Base-by-base conservation (phyloP, 1,140 invertebrate species). In the Melipona quadrifasciata region DNA sequence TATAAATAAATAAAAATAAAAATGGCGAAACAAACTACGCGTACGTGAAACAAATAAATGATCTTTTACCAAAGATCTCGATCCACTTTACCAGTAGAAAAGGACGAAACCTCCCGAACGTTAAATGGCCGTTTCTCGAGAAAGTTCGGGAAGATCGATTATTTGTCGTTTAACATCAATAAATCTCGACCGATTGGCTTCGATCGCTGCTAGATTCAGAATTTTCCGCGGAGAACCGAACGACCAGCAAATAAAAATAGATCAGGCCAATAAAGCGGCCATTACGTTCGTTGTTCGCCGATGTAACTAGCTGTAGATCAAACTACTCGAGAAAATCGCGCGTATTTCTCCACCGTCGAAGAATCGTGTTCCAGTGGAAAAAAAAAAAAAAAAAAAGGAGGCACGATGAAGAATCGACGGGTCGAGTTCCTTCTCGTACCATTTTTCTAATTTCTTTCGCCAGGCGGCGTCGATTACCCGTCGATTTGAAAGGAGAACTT, bases 251-350 rank as follows among this genome's bases (percentile, higher is more conserved):
- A 61, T 34, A 57, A 21, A 65, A 53, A 65, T 53, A 64, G 39
- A 55, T 39, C 27, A 31, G 31, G 82, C 24, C 61, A 64, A 71
- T 68, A 86, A 75, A 67, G 31, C 12, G 24, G 27, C 53, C 24
- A 65, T 73, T 79, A 24, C 70, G 68, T 61, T 27, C 19, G 34
- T 76, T 79, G 51, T 74, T 14, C 24, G 51, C 14, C 31, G 58
- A 65, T 76, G 75, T 68, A 73, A 76, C 67, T 68, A 39, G 14
- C 39, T 61, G 53, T 16, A 58, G 21, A 47, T 17, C 31, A 74
- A 80, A 84, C 64, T 39, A 72, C 39, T 64, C 39, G 53, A 47
- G 77, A 85, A 81, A 87, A 84, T 84, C 68, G 47, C 47, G 57
- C 39, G 39, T 68, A 34, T 27, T 72, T 86, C 57, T 71, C 57